These are phyloP conservation scores for Gymnocypris eckloni DNA, from an alignment of 2,797 vertebrate species.

Conservation along the genomic window DNA sequence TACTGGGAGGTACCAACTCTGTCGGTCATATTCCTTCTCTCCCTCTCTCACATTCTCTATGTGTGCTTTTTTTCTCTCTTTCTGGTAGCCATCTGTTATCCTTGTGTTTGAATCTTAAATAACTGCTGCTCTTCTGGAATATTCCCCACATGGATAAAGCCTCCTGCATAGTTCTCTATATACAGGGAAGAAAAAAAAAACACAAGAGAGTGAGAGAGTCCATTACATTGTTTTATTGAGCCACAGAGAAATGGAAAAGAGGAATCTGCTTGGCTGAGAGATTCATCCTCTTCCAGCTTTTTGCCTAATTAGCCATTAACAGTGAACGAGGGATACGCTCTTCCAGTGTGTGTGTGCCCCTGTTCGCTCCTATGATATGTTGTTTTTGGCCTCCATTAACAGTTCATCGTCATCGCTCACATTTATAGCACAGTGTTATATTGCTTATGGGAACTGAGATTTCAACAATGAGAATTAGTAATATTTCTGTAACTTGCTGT, in stretches of 20 bases:
- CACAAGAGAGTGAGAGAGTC: conserved; percentile 36
- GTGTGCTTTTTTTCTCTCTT: conserved; percentile 40
- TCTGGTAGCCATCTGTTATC: conserved; percentile 61
- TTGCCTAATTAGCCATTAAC: conserved; percentile 52
- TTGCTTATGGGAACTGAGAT: conserved; percentile 42
- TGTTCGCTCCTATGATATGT: conserved; percentile 33
- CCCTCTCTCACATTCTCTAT: conserved; percentile 36
- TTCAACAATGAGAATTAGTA: conserved; percentile 1
- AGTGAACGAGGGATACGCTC: conserved; percentile 32
- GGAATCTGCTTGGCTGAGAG: conserved; percentile 28
- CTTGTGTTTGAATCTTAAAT: conserved; percentile 53
- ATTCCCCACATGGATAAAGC: conserved; percentile 42
- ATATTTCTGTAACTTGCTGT: conserved; percentile 10
- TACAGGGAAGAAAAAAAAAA: conserved; percentile 17
- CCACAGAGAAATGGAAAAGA: conserved; percentile 45
- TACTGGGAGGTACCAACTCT: conserved; percentile 43
- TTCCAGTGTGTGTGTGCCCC: conserved; percentile 37
- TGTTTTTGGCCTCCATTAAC: conserved; percentile 48
- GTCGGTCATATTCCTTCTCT: conserved; percentile 59
- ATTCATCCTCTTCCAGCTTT: conserved; percentile 47
- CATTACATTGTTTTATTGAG: conserved; percentile 48
- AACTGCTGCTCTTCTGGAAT: conserved; percentile 52
- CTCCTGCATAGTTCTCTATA: conserved; percentile 36
- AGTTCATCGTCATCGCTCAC: conserved; percentile 36
- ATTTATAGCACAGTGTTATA: conserved; percentile 31